phyloP scores from a whole-genome alignment of 2,113 vertebrate genomes.

The Pachypanchax playfairii region DNA sequence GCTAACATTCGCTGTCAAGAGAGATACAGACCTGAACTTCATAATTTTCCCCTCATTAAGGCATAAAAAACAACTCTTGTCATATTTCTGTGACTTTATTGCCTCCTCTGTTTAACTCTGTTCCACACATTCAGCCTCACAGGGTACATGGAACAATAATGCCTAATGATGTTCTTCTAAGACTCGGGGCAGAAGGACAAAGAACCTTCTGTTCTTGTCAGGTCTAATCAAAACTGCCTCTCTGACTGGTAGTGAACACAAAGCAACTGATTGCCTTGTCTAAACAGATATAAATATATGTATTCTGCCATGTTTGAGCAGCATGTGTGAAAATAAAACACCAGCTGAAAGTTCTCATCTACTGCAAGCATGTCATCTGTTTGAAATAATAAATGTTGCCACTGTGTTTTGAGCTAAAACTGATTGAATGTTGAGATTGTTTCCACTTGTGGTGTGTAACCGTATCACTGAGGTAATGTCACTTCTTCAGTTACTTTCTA shows the following conservation, averaged over 20 bases:
- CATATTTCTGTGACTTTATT: neutral
- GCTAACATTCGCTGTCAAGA: too few species aligned
- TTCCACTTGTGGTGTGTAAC: constrained; percentile 41
- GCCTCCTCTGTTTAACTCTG: neutral
- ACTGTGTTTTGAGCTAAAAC: constrained; percentile 34
- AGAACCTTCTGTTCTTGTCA: constrained; percentile 24
- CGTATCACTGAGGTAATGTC: constrained; percentile 34
- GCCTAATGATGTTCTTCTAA: neutral
- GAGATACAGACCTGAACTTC: too few species aligned
- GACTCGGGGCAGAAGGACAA: constrained; percentile 4
- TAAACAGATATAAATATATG: constrained; percentile 3
- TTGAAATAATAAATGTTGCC: constrained; percentile 47
- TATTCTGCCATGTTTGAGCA: constrained; percentile 5
- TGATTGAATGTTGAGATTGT: constrained; percentile 54
- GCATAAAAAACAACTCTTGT: too few species aligned
- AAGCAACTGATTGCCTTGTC: constrained; percentile 21
- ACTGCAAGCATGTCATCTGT: constrained; percentile 33
- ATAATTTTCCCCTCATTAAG: too few species aligned
- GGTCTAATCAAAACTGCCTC: constrained; percentile 17
- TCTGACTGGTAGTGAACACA: constrained; percentile 9
- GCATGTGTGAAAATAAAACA: constrained; percentile 15
- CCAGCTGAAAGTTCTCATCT: constrained; percentile 3
- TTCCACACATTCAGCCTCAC: neutral
- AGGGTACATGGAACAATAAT: neutral
- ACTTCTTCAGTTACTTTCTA: constrained; percentile 30